Evolutionary conservation across 2,888 invertebrate species (phyloP).

Genomic region (Loripinus fragilis): DNA sequence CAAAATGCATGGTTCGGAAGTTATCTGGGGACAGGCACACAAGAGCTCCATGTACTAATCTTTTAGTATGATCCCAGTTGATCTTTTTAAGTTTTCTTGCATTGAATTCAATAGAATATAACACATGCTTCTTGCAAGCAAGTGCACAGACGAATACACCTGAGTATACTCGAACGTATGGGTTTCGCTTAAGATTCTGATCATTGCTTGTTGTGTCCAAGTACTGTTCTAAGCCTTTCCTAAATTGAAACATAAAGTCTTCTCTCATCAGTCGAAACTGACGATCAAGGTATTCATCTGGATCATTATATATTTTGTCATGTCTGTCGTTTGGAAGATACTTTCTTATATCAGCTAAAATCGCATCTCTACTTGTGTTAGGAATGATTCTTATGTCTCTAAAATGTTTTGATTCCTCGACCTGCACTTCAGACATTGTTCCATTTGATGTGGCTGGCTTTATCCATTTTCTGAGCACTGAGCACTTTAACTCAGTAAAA

Average conservation of each 20-base stretch:
- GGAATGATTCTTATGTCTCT: background rate
- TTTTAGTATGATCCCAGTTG: slow-evolving; percentile 85
- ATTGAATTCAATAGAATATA: slow-evolving; percentile 59
- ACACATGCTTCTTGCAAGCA: slow-evolving; percentile 27
- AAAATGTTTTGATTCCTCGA: background rate
- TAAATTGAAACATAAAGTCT: slow-evolving; percentile 90
- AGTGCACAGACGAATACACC: slow-evolving; percentile 65
- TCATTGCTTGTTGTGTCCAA: background rate
- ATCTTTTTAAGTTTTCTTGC: slow-evolving; percentile 35
- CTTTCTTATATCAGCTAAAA: background rate
- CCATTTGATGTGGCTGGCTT: background rate
- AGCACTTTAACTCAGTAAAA: background rate
- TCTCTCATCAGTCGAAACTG: slow-evolving; percentile 92
- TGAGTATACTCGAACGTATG: slow-evolving; percentile 69
- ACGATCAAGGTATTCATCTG: slow-evolving; percentile 89
- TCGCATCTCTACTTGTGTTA: background rate
- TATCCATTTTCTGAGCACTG: background rate
- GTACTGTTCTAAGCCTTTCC: slow-evolving; percentile 85
- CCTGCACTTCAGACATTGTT: too few species aligned
- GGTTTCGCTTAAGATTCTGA: background rate
- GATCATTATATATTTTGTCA: slow-evolving; percentile 87
- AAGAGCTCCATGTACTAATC: slow-evolving; percentile 89
- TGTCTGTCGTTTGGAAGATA: slow-evolving; percentile 84
- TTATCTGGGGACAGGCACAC: slow-evolving; percentile 89
- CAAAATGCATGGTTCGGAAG: slow-evolving; percentile 89